These are phyloP conservation scores for Echinometra lucunter DNA, from an alignment of 53 echinoderm and acorn worm species.

Conservation along the genomic window DNA sequence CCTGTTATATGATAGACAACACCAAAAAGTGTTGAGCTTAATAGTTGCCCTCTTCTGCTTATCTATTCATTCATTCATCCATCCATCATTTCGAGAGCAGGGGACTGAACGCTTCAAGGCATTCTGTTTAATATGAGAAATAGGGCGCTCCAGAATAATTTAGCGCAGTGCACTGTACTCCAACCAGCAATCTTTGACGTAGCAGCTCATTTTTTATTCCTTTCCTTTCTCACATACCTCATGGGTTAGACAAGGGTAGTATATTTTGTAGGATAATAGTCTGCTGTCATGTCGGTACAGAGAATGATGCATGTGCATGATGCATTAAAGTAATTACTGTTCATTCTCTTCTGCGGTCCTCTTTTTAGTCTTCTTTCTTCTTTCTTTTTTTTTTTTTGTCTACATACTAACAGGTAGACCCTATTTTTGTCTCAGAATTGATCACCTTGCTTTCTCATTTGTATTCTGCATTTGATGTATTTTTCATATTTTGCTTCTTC, in stretches of 20 bases:
- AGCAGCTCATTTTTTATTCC: constrained; percentile 21
- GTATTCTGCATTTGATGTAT: background rate
- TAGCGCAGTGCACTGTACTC: constrained; percentile 29
- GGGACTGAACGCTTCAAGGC: background rate
- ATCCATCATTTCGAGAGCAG: background rate
- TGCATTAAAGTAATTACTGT: constrained; percentile 32
- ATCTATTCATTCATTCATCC: background rate
- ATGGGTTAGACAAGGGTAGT: background rate
- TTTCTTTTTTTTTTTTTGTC: background rate
- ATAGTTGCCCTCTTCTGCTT: background rate
- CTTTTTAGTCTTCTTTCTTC: background rate
- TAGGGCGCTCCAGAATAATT: background rate
- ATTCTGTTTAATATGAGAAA: background rate
- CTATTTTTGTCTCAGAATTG: background rate
- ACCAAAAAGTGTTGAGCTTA: background rate
- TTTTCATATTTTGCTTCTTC: background rate
- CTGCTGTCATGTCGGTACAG: background rate
- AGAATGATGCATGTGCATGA: constrained; percentile 35
- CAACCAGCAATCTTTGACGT: constrained; percentile 31
- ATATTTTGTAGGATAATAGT: constrained; percentile 9
- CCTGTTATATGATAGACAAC: background rate
- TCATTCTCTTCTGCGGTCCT: background rate
- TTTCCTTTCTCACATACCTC: background rate
- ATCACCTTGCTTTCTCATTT: background rate
- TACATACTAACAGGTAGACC: background rate